Conservation (phyloP, 2,888 invertebrate genomes). For the Linnaemya tessellans region DNA sequence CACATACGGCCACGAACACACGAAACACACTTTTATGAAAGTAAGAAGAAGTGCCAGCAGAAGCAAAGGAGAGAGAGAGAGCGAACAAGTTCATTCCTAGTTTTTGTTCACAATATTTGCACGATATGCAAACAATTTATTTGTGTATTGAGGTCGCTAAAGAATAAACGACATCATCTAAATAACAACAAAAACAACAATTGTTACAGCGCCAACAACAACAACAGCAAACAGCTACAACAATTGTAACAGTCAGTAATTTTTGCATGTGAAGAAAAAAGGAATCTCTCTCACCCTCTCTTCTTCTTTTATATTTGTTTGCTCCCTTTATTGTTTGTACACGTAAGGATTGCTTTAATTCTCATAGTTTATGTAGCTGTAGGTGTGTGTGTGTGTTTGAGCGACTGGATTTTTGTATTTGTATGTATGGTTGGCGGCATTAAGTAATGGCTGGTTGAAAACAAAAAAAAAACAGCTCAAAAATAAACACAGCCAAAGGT, state of each 20-base stretch:
- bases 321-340: conserved; percentile 29
- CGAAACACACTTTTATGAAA: not conserved
- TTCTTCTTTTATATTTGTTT: conserved; percentile 3
- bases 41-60: not conserved
- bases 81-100: conserved; percentile 18
- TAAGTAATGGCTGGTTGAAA: conserved; percentile 55
- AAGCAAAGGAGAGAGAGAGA: not conserved
- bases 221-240: conserved; percentile 19
- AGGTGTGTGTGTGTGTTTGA: not conserved
- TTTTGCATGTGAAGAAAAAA: conserved; percentile 22
- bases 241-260: conserved; percentile 60
- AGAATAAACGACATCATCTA: conserved; percentile 69
- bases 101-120: conserved; percentile 61
- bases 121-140: conserved; percentile 70
- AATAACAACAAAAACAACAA: conserved; percentile 49
- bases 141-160: conserved; percentile 69
- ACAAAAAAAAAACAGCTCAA: not conserved
- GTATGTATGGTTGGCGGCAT: conserved; percentile 56
- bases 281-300: conserved; percentile 15
- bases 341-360: conserved; percentile 4
- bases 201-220: conserved; percentile 1
- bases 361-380: conserved; percentile 16
- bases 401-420: not conserved
- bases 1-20: conserved; percentile 38
- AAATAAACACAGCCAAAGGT: conserved; percentile 32